phyloP scores from a whole-genome alignment of 1,140 invertebrate genomes.

The Copidosoma floridanum region DNA sequence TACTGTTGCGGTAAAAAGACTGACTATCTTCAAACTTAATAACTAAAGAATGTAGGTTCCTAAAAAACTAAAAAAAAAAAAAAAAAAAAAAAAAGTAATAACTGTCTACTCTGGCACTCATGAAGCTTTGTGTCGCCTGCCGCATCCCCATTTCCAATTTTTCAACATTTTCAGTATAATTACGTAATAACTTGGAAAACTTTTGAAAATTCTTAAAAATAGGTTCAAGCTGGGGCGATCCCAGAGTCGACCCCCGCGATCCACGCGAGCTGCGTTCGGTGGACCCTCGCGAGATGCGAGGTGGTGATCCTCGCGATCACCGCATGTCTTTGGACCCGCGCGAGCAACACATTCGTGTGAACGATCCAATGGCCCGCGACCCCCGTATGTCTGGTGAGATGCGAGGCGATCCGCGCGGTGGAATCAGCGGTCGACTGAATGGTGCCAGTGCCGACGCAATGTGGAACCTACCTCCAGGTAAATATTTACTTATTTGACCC shows the following conservation, averaged over 20 bases:
- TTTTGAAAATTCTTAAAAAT: no score
- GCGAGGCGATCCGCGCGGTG: conserved; percentile 71
- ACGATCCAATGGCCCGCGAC: conserved; percentile 58
- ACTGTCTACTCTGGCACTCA: conserved; percentile 2
- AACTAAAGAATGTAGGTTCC: no score
- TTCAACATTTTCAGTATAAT: no score
- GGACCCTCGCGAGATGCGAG: conserved; percentile 58
- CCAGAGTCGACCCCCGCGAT: conserved; percentile 58
- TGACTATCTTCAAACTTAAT: no score
- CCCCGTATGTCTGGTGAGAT: conserved; percentile 54
- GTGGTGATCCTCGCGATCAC: conserved; percentile 58
- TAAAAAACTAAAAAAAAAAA: no score
- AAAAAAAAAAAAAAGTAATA: no score
- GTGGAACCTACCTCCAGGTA: conserved; percentile 78
- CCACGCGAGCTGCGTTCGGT: conserved; percentile 59
- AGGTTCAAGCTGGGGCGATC: conserved; percentile 59
- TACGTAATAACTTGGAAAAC: no score
- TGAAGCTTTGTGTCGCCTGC: no score
- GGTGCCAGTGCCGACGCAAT: conserved; percentile 66
- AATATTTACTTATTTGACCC: no score
- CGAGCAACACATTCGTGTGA: conserved; percentile 65
- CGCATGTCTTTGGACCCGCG: conserved; percentile 63
- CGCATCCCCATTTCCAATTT: no score
- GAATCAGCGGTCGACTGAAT: conserved; percentile 73
- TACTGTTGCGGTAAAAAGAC: no score